Evolutionary conservation across 2,113 vertebrate species (phyloP).

Genomic region (Chloropsis hardwickii): DNA sequence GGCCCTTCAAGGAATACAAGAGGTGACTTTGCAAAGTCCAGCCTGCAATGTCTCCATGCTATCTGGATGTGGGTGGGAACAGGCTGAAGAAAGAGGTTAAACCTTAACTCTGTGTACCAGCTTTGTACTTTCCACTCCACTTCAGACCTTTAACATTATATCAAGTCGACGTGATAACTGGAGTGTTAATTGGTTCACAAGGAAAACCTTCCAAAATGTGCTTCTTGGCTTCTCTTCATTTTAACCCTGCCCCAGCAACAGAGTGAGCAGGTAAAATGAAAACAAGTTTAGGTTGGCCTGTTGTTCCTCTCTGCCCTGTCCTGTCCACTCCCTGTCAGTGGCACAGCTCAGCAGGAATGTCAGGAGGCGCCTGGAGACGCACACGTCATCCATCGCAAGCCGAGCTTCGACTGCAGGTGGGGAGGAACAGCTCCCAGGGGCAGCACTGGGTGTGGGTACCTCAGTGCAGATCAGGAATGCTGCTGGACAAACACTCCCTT

Average conservation of each 20-base stretch:
- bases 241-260: background rate
- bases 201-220: background rate
- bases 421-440: background rate
- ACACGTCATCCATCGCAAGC: background rate
- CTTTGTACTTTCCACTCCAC: background rate
- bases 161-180: background rate
- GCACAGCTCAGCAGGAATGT: background rate
- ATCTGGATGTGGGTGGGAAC: background rate
- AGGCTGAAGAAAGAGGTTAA: background rate
- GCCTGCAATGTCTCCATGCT: background rate
- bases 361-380: constrained; percentile 9
- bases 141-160: background rate
- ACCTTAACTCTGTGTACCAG: background rate
- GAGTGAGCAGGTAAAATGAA: background rate
- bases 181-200: background rate
- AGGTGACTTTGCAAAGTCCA: background rate
- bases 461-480: constrained; percentile 50
- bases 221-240: background rate
- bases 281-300: background rate
- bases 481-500: constrained; percentile 70
- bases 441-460: constrained; percentile 1
- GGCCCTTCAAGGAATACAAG: background rate
- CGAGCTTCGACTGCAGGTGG: rapidly evolving
- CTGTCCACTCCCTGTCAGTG: background rate
- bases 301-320: background rate